phyloP scores from a whole-genome alignment of 2,113 vertebrate genomes.

The Ameiurus melas region DNA sequence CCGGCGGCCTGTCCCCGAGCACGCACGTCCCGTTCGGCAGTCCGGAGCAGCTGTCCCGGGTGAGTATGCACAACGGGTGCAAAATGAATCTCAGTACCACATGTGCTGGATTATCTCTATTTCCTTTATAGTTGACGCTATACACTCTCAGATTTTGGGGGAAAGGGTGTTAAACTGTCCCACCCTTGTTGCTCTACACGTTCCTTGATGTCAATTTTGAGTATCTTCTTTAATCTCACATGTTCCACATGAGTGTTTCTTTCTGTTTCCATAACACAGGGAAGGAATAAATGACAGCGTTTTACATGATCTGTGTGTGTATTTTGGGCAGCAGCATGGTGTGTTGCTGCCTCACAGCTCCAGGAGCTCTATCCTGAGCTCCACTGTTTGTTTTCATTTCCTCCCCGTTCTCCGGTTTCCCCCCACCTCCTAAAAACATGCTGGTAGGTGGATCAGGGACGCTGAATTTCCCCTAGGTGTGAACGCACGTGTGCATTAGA shows the following conservation, averaged over 20 bases:
- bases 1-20: slow-evolving; percentile 68
- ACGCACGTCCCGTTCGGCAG: slow-evolving; percentile 59
- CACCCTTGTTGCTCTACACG: neutral
- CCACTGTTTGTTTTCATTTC: neutral
- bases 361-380: neutral
- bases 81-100: neutral
- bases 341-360: neutral
- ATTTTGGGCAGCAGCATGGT: neutral
- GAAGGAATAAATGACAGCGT: neutral
- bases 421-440: neutral
- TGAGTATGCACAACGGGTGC: slow-evolving; percentile 63
- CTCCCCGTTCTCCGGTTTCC: neutral
- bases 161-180: neutral
- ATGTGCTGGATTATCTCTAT: neutral
- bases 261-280: neutral
- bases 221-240: neutral
- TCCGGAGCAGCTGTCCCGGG: slow-evolving; percentile 76
- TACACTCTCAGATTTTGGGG: neutral
- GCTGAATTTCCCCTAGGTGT: neutral
- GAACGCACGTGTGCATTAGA: neutral
- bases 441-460: neutral
- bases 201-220: neutral
- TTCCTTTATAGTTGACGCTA: neutral
- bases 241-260: neutral
- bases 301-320: neutral